These are phyloP conservation scores for Tachysurus fulvidraco DNA, from an alignment of 2,113 vertebrate species.

Conservation along the genomic window DNA sequence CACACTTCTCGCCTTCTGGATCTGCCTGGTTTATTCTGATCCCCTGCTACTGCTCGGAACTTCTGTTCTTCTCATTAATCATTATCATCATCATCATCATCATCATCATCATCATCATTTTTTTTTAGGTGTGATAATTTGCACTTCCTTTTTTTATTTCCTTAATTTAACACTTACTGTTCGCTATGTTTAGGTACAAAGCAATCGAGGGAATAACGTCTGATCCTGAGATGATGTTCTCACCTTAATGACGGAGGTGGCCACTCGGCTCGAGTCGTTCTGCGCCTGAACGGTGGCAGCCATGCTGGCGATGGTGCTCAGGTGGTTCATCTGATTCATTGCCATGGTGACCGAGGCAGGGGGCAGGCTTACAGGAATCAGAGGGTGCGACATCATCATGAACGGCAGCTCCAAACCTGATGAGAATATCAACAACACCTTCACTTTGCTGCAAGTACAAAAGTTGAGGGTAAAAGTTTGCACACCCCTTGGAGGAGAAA, in stretches of 20 bases:
- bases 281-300: constrained; percentile 92
- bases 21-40: neutral
- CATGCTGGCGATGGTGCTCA: constrained; percentile 94
- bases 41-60: no score
- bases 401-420: constrained; percentile 95
- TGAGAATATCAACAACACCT: neutral
- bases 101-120: no score
- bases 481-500: neutral
- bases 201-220: neutral
- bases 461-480: neutral
- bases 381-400: constrained; percentile 99
- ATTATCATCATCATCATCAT: no score
- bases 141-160: neutral
- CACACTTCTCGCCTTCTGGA: constrained; percentile 2
- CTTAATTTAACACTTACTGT: neutral
- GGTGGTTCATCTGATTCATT: constrained; percentile 99
- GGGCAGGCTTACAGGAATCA: constrained; percentile 97
- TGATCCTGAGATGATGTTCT: neutral
- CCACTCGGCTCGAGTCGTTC: constrained; percentile 81
- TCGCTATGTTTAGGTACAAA: neutral
- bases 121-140: no score
- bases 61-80: neutral
- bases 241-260: constrained; percentile 98
- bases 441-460: neutral
- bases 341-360: constrained; percentile 98